Base-by-base conservation (phyloP, 2,797 vertebrate genomes). In the Oreonectes daqikongensis region DNA sequence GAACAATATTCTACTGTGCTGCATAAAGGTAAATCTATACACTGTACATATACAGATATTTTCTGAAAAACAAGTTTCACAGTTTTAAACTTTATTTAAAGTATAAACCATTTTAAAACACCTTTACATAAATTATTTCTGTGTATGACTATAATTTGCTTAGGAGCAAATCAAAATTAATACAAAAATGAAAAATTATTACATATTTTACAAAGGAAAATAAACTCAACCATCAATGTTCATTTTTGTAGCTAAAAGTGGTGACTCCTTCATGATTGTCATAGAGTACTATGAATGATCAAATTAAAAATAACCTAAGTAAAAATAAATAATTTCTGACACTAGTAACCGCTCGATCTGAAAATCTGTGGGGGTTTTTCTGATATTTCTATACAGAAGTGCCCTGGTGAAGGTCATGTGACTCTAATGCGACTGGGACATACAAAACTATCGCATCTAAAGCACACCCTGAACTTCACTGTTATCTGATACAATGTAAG, bases 21-120 rank as follows among this genome's bases (percentile, higher is more conserved):
- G 93, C 93, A 94, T 93, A 93, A 94, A 93, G 93, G 88, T 94
- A 92, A 88, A 85, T 92, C 93, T 94, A 93, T 94, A 94, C 92
- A 94, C 93, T 94, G 93, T 94, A 94, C 93, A 94, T 93, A 86
- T 93, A 86, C 88, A 93, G 91, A 94, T 93, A 92, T 92, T 94
- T 88, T 90, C 91, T 85, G 90, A 94, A 94, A 96, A 93, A 95
- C 95, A 95, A 93, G 90, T 94, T 97, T 96, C 97, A 99, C 97
- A 97, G 95, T 99, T 99, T 98, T 98, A 99, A 97, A 99, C 96
- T 99, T 99, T 98, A 99, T 99, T 94, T 94, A 97, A 98, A 97
- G 96, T 98, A 99, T 98, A 99, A 99, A 99, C 96, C 94, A 94
- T 97, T 96, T 95, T 90, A 87, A 99, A 99, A 97, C 96, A 97